Conservation (phyloP, 2,888 invertebrate species). For the Tridacna crocea region DNA sequence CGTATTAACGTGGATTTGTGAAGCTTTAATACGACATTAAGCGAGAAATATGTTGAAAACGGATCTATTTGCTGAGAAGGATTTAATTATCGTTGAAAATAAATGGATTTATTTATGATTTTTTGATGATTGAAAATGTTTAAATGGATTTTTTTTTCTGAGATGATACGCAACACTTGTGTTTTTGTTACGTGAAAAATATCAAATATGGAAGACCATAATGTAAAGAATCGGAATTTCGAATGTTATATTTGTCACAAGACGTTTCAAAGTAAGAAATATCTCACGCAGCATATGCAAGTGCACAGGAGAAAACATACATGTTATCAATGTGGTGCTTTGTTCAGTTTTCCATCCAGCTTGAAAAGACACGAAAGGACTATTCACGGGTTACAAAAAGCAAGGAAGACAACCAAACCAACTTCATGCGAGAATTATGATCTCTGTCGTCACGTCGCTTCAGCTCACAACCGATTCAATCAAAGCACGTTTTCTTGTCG, state of each 20-base stretch:
- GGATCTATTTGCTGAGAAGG: no score
- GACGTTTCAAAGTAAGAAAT: neutral
- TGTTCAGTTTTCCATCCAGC: neutral
- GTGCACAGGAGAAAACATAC: constrained; percentile 12
- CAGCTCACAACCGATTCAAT: neutral
- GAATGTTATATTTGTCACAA: neutral
- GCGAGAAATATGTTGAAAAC: no score
- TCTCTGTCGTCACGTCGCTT: constrained; percentile 23
- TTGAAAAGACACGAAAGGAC: constrained; percentile 1
- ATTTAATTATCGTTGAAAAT: no score
- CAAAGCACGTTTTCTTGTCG: constrained; percentile 3
- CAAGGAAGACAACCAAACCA: constrained; percentile 22
- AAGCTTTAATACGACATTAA: no score
- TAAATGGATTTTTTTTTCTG: no score
- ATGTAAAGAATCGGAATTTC: neutral
- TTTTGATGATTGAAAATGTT: no score
- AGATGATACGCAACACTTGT: no score
- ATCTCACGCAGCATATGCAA: constrained; percentile 16
- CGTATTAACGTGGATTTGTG: no score
- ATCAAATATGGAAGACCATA: no score
- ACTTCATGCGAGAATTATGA: constrained; percentile 21
- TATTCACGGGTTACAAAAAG: neutral
- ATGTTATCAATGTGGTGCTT: neutral
- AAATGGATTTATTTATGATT: no score
- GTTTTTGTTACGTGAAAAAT: no score